Conservation (phyloP, 1,140 invertebrate genomes). For the Steinernema khuongi region DNA sequence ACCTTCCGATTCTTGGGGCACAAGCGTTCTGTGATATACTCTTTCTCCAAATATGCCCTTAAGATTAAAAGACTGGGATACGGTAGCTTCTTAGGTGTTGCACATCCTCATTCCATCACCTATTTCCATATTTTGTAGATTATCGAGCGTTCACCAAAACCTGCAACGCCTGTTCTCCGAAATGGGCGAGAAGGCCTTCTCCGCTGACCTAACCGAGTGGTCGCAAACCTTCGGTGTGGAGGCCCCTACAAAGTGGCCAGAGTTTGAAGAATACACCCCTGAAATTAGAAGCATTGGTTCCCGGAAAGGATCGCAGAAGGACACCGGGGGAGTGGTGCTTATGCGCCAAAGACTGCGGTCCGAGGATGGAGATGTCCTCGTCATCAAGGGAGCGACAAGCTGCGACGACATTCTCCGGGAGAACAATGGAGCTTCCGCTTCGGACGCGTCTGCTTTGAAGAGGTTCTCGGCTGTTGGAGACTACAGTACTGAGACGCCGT, state of each 20-base stretch:
- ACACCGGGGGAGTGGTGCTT: constrained; percentile 41
- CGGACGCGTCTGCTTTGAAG: not conserved
- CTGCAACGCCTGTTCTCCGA: constrained; percentile 34
- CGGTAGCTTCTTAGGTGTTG: too few relatives aligned
- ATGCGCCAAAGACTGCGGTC: constrained; percentile 41
- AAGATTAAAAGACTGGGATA: too few relatives aligned
- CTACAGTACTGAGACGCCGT: not conserved
- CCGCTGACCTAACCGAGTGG: constrained; percentile 50
- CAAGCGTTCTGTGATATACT: too few relatives aligned
- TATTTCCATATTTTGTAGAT: constrained; percentile 37
- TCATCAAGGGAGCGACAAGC: not conserved
- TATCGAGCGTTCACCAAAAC: constrained; percentile 41
- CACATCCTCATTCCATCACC: too few relatives aligned
- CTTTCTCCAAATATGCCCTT: too few relatives aligned
- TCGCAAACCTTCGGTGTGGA: constrained; percentile 45
- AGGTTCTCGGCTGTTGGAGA: not conserved
- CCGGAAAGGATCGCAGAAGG: constrained; percentile 22
- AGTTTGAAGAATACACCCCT: constrained; percentile 53
- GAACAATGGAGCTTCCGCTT: not conserved
- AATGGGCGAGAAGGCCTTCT: constrained; percentile 31
- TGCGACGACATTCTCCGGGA: constrained; percentile 6
- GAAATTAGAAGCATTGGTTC: constrained; percentile 47
- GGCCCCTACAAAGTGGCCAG: constrained; percentile 40
- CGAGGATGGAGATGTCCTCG: constrained; percentile 32
- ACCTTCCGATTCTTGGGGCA: too few relatives aligned